These are phyloP conservation scores for Tetragonisca angustula DNA, from an alignment of 2,888 invertebrate genomes.

Conservation along the genomic window DNA sequence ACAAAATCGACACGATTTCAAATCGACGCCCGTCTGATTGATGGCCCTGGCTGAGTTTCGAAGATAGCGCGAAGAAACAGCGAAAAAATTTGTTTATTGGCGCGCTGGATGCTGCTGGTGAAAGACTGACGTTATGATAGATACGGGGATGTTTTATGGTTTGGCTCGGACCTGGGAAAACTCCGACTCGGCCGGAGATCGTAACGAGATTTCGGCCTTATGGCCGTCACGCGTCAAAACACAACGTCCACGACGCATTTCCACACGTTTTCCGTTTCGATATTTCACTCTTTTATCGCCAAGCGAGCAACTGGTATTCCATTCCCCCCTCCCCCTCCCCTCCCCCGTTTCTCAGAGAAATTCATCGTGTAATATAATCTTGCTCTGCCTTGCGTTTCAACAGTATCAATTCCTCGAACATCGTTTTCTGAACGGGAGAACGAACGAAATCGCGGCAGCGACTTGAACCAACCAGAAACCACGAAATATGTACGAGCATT, in stretches of 20 bases:
- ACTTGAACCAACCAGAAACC: neutral
- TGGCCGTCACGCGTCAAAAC: neutral
- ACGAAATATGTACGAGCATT: neutral
- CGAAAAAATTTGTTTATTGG: neutral
- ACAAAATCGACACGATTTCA: neutral
- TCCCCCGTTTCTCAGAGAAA: neutral
- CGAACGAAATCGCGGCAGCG: neutral
- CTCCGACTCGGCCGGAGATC: neutral
- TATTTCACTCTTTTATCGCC: neutral
- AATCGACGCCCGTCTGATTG: neutral
- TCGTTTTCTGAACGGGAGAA: neutral
- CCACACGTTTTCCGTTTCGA: neutral
- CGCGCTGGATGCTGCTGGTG: neutral
- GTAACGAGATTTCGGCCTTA: constrained; percentile 1
- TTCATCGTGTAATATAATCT: neutral
- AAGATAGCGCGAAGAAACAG: neutral
- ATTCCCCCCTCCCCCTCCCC: too few species aligned
- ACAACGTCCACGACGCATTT: neutral
- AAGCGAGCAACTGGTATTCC: neutral
- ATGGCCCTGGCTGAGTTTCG: neutral
- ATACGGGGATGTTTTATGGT: constrained; percentile 2
- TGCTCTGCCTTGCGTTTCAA: neutral
- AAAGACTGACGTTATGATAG: neutral
- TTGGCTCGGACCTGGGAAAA: neutral
- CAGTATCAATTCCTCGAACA: neutral